Conservation (phyloP, 2,797 vertebrate species). For the Thalassophryne amazonica region DNA sequence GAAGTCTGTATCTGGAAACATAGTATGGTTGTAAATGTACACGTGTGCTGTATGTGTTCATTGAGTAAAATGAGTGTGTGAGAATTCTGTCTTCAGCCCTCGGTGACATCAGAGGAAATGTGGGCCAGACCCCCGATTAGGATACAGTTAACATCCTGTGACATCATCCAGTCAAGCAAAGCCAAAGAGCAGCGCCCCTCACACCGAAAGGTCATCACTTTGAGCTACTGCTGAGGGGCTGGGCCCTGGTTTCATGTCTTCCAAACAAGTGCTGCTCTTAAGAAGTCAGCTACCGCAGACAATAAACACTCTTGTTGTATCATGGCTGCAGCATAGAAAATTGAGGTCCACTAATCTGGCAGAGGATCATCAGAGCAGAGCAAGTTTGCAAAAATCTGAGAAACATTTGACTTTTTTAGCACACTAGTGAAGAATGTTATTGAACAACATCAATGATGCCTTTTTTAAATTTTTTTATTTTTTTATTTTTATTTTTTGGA, state of each 20-base stretch:
- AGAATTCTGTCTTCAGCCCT: conserved; percentile 1
- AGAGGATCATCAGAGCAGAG: conserved; percentile 42
- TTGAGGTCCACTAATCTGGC: conserved; percentile 45
- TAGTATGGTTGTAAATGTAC: neutral
- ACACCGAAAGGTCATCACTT: conserved; percentile 49
- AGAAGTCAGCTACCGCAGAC: conserved; percentile 31
- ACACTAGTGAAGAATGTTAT: neutral
- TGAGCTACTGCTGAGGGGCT: conserved; percentile 8
- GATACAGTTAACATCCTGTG: conserved; percentile 61
- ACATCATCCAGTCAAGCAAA: conserved; percentile 50
- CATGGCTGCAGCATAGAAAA: conserved; percentile 30
- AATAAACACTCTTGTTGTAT: conserved; percentile 60
- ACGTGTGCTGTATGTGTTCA: conserved; percentile 5
- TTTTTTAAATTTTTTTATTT: no score
- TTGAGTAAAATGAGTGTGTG: neutral
- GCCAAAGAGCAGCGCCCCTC: conserved; percentile 47
- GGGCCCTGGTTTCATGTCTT: conserved; percentile 24
- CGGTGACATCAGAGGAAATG: conserved; percentile 32
- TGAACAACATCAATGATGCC: no score
- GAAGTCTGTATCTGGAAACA: neutral
- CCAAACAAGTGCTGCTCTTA: conserved; percentile 51
- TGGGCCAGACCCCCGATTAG: conserved; percentile 26
- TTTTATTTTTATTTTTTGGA: no score
- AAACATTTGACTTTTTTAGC: conserved; percentile 25
- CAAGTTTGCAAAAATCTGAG: conserved; percentile 24